Evolutionary conservation across 2,113 vertebrate species (phyloP).

Genomic region (Peromyscus polionotus): DNA sequence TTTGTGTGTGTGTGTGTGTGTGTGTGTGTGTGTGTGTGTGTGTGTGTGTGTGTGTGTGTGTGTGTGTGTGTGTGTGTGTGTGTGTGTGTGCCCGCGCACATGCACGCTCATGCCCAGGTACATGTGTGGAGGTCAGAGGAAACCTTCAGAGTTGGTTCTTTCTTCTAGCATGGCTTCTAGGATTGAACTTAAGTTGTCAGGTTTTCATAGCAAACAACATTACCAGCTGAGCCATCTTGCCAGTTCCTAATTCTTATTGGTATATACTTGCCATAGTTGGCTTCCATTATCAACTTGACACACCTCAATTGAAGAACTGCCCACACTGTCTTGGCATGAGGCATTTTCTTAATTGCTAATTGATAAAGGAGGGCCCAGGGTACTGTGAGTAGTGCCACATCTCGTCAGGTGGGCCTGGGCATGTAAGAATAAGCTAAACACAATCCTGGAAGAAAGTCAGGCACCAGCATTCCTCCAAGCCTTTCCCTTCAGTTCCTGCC

Average conservation of each 20-base stretch:
- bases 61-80: no score
- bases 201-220: neutral
- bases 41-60: no score
- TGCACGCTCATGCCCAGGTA: fast-evolving
- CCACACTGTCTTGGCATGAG: neutral
- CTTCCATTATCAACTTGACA: neutral
- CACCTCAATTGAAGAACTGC: neutral
- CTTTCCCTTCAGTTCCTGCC: neutral
- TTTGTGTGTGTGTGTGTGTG: no score
- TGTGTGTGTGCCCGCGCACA: no score
- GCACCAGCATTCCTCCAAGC: neutral
- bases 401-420: neutral
- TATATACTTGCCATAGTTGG: neutral
- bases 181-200: neutral
- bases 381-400: neutral
- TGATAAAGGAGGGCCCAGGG: neutral
- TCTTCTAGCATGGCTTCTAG: neutral
- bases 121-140: neutral
- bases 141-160: neutral
- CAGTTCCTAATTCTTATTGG: neutral
- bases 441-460: neutral
- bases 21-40: no score
- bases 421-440: neutral
- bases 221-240: neutral
- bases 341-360: neutral